Evolutionary conservation across 2,888 invertebrate genomes (phyloP).

Genomic region (Parochlus steinenii): DNA sequence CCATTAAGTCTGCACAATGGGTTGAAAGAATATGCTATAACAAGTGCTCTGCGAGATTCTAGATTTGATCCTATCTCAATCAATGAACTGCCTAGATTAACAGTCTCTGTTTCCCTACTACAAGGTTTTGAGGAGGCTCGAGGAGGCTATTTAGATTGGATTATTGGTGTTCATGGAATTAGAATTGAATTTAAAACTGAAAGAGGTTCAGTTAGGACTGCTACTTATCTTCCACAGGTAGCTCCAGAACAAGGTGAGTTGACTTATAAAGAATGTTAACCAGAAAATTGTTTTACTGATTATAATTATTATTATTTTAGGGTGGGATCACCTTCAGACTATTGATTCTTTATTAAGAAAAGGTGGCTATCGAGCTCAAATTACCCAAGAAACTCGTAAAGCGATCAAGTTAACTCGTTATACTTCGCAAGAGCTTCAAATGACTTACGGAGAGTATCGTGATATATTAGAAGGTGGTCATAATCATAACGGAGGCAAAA

Average conservation of each 20-base stretch:
- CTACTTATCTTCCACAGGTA: constrained; percentile 97
- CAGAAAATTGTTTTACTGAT: constrained; percentile 13
- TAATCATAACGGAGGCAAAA: constrained; percentile 4
- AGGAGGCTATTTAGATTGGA: constrained; percentile 95
- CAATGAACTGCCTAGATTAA: constrained; percentile 83
- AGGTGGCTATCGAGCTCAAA: constrained; percentile 85
- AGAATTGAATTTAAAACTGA: constrained; percentile 94
- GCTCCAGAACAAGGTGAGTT: constrained; percentile 86
- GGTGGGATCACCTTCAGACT: constrained; percentile 97
- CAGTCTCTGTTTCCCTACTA: constrained; percentile 91
- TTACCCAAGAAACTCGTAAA: constrained; percentile 74
- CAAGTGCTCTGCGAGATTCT: constrained; percentile 95
- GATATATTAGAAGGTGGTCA: constrained; percentile 23
- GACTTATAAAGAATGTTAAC: constrained; percentile 7
- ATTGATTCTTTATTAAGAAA: constrained; percentile 94
- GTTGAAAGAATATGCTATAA: constrained; percentile 89
- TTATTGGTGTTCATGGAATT: constrained; percentile 92
- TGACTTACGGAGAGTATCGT: constrained; percentile 67
- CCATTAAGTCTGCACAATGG: constrained; percentile 90
- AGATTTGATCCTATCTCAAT: constrained; percentile 88
- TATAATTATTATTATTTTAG: constrained; percentile 34
- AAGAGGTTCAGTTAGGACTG: constrained; percentile 83
- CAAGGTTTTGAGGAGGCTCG: constrained; percentile 90
- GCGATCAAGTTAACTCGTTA: constrained; percentile 90
- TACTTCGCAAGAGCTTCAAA: constrained; percentile 88